Conservation (phyloP, 35 echinoderm and acorn worm species). For the Holothuria glaberrima region DNA sequence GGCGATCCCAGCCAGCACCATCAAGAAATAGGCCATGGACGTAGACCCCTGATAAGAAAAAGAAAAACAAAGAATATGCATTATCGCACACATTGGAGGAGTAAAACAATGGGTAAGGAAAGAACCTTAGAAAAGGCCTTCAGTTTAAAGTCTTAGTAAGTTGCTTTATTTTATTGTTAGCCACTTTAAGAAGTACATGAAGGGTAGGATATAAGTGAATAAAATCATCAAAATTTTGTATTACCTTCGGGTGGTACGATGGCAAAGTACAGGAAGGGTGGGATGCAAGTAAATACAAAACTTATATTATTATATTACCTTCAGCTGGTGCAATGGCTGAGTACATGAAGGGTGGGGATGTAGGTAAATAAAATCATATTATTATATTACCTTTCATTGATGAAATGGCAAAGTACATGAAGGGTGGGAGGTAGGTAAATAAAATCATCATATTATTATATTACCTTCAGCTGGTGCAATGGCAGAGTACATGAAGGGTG, state of each 20-base stretch:
- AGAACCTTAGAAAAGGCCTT: no score
- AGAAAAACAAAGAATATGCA: not conserved
- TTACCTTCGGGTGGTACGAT: no score
- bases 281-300: not conserved
- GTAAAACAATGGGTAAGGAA: no score
- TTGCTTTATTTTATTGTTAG: no score
- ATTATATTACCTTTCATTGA: no score
- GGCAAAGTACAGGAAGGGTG: no score
- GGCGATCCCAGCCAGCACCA: conserved; percentile 96
- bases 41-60: conserved; percentile 80
- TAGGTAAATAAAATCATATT: not conserved
- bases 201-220: not conserved
- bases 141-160: no score
- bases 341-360: not conserved
- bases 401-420: no score
- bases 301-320: conserved; percentile 51
- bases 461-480: conserved; percentile 61
- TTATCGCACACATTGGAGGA: no score
- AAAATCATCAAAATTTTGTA: not conserved
- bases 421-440: not conserved
- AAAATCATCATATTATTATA: not conserved
- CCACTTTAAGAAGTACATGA: not conserved
- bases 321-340: not conserved
- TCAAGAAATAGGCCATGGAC: conserved; percentile 95
- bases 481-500: not conserved